Evolutionary conservation across 2,797 vertebrate genomes (phyloP), one percentile per base, ranked within the genome.

Genomic region (Neosilurus mollespiculum): DNA sequence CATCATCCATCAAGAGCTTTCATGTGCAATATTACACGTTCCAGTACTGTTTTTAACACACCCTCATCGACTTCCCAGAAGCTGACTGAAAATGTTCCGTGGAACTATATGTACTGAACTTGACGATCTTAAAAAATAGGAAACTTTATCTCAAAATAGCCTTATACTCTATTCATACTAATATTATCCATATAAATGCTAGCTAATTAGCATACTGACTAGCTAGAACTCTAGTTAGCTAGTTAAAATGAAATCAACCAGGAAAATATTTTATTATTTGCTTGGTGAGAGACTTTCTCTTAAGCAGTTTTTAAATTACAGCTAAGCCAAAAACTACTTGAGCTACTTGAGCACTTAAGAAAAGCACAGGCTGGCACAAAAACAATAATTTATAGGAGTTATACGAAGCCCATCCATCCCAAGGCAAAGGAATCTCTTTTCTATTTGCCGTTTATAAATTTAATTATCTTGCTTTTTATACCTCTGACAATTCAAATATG

Each of bases 21-120:
- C 10, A 0, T 80, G 61, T 66, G 64, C 43, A 54, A 30, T 66
- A 66, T 51, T 56, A 56, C 58, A 34, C 76, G 65, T 66, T 66
- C 24, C 61, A 80, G n/a, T 79, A 65, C 61, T 53, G 77, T 80
- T 66, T 80, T 80, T 66, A 80, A 67, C 62, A 67, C 51, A 12
- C 24, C 16, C 2, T 66, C 11, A 20, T 34, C 10, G 11, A 67
- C 62, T 67, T 53, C 64, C 4, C 11, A n/a, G 67, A 70, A 14
- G 4, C 18, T 49, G 11, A n/a, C 1, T 70, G 2, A 30, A 18
- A 66, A 64, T 64, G 49, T 56, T 30, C 3, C 11, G 37, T 49
- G 20, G 10, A 49, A n/a, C 1, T 6, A 6, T 49, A 70, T n/a
- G 22, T 51, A 72, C 70, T 18, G 22, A 24, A 72, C 49, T 72